Evolutionary conservation across 2,797 vertebrate species (phyloP).

Genomic region (Clarias laeviceps): DNA sequence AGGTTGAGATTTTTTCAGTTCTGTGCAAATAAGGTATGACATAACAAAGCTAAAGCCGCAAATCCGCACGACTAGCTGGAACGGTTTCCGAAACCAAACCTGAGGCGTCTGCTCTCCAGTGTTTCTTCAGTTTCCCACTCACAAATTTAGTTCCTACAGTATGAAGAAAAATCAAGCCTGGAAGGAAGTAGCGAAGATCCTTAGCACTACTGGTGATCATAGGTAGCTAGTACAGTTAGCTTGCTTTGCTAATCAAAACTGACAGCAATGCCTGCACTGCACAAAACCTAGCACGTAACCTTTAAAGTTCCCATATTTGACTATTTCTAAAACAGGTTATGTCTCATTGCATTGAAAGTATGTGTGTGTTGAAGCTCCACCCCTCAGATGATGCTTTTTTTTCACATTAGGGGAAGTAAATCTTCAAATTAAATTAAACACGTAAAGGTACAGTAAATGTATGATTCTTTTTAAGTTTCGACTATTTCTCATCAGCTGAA

Average conservation of each 20-base stretch:
- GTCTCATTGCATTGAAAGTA: too few relatives aligned
- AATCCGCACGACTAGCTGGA: neutral
- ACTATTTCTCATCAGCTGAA: neutral
- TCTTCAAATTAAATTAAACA: too few relatives aligned
- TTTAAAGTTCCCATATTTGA: too few relatives aligned
- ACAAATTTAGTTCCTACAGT: neutral
- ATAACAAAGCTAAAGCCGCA: neutral
- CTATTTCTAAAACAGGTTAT: too few relatives aligned
- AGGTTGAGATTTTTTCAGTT: neutral
- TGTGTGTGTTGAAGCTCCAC: too few relatives aligned
- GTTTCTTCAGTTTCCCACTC: neutral
- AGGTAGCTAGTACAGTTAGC: neutral
- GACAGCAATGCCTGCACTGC: neutral
- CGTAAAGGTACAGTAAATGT: too few relatives aligned
- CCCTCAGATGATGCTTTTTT: too few relatives aligned
- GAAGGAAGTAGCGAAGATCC: neutral
- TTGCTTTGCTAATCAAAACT: neutral
- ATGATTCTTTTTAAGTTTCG: neutral
- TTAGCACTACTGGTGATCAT: neutral
- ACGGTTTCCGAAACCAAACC: neutral
- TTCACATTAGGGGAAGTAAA: too few relatives aligned
- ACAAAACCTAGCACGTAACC: neutral
- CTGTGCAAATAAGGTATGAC: neutral
- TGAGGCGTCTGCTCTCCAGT: neutral
- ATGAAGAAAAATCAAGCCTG: neutral